Base-by-base conservation (phyloP, 2,113 vertebrate genomes). In the Pachycephala philippinensis region DNA sequence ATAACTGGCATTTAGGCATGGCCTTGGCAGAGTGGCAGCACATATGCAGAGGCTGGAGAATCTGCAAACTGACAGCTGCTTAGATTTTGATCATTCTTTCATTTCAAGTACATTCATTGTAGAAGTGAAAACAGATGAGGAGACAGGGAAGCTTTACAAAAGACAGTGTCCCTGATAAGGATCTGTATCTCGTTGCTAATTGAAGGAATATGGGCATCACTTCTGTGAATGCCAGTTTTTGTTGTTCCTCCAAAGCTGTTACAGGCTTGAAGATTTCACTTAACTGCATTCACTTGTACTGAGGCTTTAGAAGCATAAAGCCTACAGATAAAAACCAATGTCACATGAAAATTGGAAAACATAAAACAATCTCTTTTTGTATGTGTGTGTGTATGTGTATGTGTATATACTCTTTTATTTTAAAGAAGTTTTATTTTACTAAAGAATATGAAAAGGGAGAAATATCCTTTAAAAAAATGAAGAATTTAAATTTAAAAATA, bases 81-180 rank as follows among this genome's bases (percentile, higher is more conserved):
- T 84, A 65, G 47, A 95, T 96, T 93, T 85, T 83, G 40, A 72
- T 82, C 17, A 71, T 90, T 94, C 45, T 92, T 81, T n/a, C n/a
- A 42, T 85, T 97, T 95, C 64, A 94, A 92, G 89, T 59, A 16
- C 71, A 44, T 84, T 86, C 92, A 91, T 70, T 59, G 30, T 90
- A 84, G 66, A 78, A 94, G n/a, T 65, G 78, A 93, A 97, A 97
- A 84, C 79, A 95, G 91, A 97, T 56, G 71, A 72, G 60, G 69
- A 88, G 40, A 42, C 24, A 92, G 80, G 60, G 81, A 95, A 96
- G 45, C 39, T 94, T 63, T 95, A 74, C 69, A 96, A 95, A 96
- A 85, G 59, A 93, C 54, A 87, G 14, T 20, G 30, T 94, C 91
- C 85, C 94, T 83, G n/a, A 63, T 71, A 95, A 81, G 59, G 80